These are phyloP conservation scores for Apostichopus californicus DNA, from an alignment of 35 echinoderm and acorn worm genomes.

Conservation along the genomic window DNA sequence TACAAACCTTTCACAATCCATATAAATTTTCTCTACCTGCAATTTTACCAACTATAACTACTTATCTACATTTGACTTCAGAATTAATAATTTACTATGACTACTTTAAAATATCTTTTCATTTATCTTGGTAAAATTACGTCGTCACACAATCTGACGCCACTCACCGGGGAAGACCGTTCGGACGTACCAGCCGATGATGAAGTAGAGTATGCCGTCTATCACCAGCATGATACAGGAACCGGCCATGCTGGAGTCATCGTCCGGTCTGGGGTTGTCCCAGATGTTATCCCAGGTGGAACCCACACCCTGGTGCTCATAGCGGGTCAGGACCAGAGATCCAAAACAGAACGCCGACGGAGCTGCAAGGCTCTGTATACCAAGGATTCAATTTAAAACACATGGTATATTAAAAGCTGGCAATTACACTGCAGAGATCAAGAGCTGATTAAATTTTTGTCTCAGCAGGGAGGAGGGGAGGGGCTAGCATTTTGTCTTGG, in stretches of 20 bases:
- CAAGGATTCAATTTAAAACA: too few relatives aligned
- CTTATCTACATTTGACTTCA: too few relatives aligned
- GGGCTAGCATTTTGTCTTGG: too few relatives aligned
- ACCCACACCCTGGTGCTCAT: slow-evolving; percentile 58
- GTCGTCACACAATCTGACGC: too few relatives aligned
- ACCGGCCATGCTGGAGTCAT: slow-evolving; percentile 17
- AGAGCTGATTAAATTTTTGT: not conserved
- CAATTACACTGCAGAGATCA: not conserved
- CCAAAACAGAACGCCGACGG: slow-evolving; percentile 75
- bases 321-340: slow-evolving; percentile 43
- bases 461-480: too few relatives aligned
- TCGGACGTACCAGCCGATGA: slow-evolving; percentile 86
- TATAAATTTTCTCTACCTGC: too few relatives aligned
- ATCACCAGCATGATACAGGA: slow-evolving; percentile 61
- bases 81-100: too few relatives aligned
- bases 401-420: not conserved
- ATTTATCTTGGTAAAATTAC: too few relatives aligned
- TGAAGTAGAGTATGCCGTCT: slow-evolving; percentile 77
- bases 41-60: too few relatives aligned
- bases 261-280: slow-evolving; percentile 39
- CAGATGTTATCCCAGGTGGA: slow-evolving; percentile 61
- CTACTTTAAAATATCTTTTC: too few relatives aligned
- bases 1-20: too few relatives aligned
- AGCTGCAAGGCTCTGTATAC: slow-evolving; percentile 63
- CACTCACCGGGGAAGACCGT: slow-evolving; percentile 82